Evolutionary conservation across 1,140 invertebrate genomes (phyloP), one percentile per base, ranked within the genome.

Genomic region (Elymnias hypermnestra): DNA sequence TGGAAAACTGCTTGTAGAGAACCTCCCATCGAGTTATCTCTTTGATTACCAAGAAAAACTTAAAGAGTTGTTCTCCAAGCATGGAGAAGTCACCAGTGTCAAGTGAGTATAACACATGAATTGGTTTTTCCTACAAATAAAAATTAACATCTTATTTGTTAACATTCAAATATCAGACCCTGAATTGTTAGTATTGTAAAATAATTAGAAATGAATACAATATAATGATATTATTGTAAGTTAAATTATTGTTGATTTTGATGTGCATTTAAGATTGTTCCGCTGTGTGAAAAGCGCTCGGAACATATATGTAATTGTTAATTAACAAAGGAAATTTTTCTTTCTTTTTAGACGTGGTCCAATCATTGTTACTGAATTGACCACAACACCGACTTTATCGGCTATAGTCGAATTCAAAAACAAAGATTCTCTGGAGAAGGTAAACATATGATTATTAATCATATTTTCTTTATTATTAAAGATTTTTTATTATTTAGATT

Each of bases 351-450:
- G 83, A 83, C 78, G 83, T 83, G 83, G 83, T 83, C 79, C 78
- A 75, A 83, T 83, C 79, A 84, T 86, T 82, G 78, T 86, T 63
- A 86, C 78, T 64, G 83, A 83, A 83, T 72, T 82, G 77, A 83
- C 78, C 76, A 79, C 75, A 70, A 83, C 79, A 74, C 78, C 81
- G 63, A 83, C 83, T 77, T 81, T 86, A 82, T 86, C 83, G 78
- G 83, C 83, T 69, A 83, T 83, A 75, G 79, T 86, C 75, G 79
- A 83, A 83, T 86, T 83, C 76, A 83, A 83, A 86, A 86, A 83
- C 78, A 83, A 83, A 83, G 83, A 86, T 63, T 77, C 71, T 67
- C 65, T 83, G 78, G 78, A 83, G 63, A 83, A 86, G 79, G 83
- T 86, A 86, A 83, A 67, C 69, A 81, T 69, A 74, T 68, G 63